phyloP scores from a whole-genome alignment of 2,888 invertebrate genomes.

The Epinotia demarniana region DNA sequence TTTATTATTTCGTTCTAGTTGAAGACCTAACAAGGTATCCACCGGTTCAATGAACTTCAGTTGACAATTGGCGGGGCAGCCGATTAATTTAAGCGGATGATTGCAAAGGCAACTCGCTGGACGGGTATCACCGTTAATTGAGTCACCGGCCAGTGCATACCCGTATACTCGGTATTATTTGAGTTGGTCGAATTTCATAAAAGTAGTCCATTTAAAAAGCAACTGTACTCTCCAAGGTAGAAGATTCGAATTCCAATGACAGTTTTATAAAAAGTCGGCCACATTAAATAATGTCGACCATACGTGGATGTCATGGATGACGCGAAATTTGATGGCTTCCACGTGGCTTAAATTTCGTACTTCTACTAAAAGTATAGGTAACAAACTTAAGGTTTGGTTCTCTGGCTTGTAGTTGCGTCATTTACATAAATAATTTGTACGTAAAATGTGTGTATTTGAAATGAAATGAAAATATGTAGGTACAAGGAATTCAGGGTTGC shows the following conservation, averaged over 20 bases:
- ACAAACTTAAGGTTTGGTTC: too few relatives aligned
- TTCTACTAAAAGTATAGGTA: background rate
- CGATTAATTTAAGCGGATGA: constrained; percentile 24
- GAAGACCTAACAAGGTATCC: too few relatives aligned
- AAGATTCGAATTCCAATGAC: too few relatives aligned
- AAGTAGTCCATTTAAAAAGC: too few relatives aligned
- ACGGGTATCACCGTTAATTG: constrained; percentile 29
- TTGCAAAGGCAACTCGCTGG: constrained; percentile 22
- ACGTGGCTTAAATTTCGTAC: background rate
- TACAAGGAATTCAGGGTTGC: too few relatives aligned
- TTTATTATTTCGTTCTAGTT: too few relatives aligned
- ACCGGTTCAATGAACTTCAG: constrained; percentile 17
- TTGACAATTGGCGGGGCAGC: constrained; percentile 4
- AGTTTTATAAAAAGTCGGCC: background rate
- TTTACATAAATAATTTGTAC: too few relatives aligned
- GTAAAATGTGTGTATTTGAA: too few relatives aligned
- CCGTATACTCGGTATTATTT: background rate
- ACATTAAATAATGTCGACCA: background rate
- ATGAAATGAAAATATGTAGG: too few relatives aligned
- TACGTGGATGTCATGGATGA: background rate
- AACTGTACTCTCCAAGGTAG: too few relatives aligned
- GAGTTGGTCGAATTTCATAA: too few relatives aligned
- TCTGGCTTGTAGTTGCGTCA: too few relatives aligned
- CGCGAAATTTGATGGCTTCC: background rate
- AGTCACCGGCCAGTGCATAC: constrained; percentile 2